phyloP scores from a whole-genome alignment of 1,140 invertebrate species.

The Chrysomallon squamiferum region DNA sequence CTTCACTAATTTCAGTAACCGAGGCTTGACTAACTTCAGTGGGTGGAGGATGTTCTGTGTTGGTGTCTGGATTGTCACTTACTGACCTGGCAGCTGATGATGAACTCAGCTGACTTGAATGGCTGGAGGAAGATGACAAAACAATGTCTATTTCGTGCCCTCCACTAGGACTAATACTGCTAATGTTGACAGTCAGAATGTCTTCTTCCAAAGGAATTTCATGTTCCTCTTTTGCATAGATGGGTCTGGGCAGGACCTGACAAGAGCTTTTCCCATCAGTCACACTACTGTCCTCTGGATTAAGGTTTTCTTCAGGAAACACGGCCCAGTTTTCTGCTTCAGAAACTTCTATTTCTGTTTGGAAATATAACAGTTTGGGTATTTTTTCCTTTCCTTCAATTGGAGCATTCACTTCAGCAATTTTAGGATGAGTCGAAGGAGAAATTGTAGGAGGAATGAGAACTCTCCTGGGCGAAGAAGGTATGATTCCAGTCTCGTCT shows the following conservation, averaged over 20 bases:
- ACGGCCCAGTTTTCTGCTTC: conserved; percentile 34
- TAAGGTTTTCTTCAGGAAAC: conserved; percentile 39
- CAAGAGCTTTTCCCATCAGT: no score
- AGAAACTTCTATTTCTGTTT: conserved; percentile 8
- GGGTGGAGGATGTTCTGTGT: no score
- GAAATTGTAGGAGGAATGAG: conserved; percentile 53
- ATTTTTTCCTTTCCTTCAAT: background rate
- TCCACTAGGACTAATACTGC: conserved; percentile 15
- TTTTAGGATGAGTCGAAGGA: conserved; percentile 39
- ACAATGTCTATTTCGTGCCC: conserved; percentile 32
- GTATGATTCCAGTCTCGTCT: conserved; percentile 36
- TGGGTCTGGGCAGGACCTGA: no score
- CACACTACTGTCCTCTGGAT: no score
- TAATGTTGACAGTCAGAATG: conserved; percentile 40
- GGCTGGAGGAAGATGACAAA: conserved; percentile 11
- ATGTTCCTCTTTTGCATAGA: background rate
- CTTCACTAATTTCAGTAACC: no score
- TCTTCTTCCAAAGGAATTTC: conserved; percentile 26
- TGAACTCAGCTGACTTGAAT: conserved; percentile 8
- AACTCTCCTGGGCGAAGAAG: conserved; percentile 47
- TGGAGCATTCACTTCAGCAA: conserved; percentile 21
- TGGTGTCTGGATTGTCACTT: background rate
- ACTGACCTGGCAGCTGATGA: conserved; percentile 1
- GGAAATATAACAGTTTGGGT: conserved; percentile 12
- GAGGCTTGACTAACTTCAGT: no score